These are phyloP conservation scores for Agrochola lychnidis DNA, from an alignment of 2,888 invertebrate genomes.

Conservation along the genomic window DNA sequence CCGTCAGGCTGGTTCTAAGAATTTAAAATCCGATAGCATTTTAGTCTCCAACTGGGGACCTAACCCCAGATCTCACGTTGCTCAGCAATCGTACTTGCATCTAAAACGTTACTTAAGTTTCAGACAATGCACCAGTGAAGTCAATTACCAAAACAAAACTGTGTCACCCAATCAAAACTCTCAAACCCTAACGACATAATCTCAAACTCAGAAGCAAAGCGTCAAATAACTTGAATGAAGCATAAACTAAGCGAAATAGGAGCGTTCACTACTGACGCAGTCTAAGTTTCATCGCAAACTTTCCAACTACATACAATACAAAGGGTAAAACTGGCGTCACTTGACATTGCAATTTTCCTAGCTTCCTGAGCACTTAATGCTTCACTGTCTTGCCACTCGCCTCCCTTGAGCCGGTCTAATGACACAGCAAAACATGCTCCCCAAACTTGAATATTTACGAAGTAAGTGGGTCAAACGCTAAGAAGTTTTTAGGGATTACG, in stretches of 20 bases:
- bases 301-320: constrained; percentile 63
- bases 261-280: constrained; percentile 56
- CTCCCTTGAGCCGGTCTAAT: constrained; percentile 66
- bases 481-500: constrained; percentile 56
- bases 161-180: constrained; percentile 2
- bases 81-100: not conserved
- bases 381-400: constrained; percentile 66
- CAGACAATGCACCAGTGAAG: not conserved
- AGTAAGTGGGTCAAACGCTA: constrained; percentile 61
- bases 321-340: constrained; percentile 68
- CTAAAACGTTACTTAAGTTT: not conserved
- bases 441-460: constrained; percentile 66
- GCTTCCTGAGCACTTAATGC: constrained; percentile 70
- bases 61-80: too few species aligned
- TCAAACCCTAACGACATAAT: constrained; percentile 19
- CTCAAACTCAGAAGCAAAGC: constrained; percentile 35
- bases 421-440: constrained; percentile 70
- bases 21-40: not conserved
- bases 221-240: constrained; percentile 67
- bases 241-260: constrained; percentile 67
- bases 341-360: constrained; percentile 77
- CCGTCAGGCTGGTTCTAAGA: not conserved
- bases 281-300: constrained; percentile 67
- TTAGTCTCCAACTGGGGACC: not conserved
- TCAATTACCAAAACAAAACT: constrained; percentile 20